Percentiles rank a stretch among this genome's conserved stretches.
Evolutionary conservation across 2,888 invertebrate genomes (phyloP).

Genomic region (Germaria angustata): DNA sequence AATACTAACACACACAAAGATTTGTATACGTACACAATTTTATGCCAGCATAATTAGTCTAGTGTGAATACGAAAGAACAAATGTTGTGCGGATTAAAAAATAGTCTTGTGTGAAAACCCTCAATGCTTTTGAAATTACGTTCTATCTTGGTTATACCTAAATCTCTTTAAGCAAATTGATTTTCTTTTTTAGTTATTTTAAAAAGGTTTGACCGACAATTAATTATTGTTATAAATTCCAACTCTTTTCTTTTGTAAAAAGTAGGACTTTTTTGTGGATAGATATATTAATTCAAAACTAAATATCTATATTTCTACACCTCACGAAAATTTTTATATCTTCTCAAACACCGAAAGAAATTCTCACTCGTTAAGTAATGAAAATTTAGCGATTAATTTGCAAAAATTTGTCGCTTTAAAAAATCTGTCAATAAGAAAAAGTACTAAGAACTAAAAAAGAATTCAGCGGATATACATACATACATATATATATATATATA

Average conservation of each 20-base stretch:
- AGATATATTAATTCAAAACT: conserved; percentile 13
- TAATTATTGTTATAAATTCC: conserved; percentile 20
- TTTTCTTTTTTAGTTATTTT: conserved; percentile 34
- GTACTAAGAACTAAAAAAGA: no score
- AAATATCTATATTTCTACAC: conserved; percentile 31
- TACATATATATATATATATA: no score
- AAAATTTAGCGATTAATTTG: neutral
- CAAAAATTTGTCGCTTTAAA: neutral
- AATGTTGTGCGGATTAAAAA: no score
- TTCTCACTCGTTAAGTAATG: conserved; percentile 36
- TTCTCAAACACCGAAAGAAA: conserved; percentile 47
- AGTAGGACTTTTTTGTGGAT: conserved; percentile 33
- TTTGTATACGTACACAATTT: no score
- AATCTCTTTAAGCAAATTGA: conserved; percentile 30
- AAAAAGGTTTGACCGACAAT: neutral
- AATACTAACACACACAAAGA: no score
- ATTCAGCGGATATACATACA: no score
- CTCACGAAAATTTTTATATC: conserved; percentile 35
- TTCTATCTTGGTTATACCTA: conserved; percentile 61
- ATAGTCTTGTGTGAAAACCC: no score
- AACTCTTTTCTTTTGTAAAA: conserved; percentile 65
- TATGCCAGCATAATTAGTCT: no score
- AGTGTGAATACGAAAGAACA: no score
- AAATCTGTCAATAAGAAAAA: no score
- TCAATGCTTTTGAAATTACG: conserved; percentile 60